These are phyloP conservation scores for Agrotis exclamationis DNA, from an alignment of 2,888 invertebrate genomes.

Conservation along the genomic window DNA sequence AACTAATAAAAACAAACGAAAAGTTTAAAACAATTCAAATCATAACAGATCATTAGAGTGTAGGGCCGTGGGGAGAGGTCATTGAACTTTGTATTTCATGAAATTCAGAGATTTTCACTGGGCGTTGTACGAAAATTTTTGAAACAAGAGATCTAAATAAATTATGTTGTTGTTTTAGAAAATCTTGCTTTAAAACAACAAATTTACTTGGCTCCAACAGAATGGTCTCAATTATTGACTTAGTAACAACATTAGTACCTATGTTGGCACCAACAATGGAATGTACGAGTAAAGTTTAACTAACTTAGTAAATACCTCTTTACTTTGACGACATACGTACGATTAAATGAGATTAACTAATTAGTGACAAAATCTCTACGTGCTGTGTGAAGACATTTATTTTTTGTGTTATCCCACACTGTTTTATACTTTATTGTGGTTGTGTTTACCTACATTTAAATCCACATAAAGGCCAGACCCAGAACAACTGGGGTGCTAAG, in stretches of 20 bases:
- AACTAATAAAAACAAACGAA: conserved; percentile 28
- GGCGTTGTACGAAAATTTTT: conserved; percentile 10
- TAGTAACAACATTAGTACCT: neutral
- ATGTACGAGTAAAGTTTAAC: no score
- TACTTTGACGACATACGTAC: neutral
- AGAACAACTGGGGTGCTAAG: no score
- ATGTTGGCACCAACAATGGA: no score
- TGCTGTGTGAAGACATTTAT: no score
- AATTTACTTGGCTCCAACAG: neutral
- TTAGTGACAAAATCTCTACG: no score
- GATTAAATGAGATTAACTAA: no score
- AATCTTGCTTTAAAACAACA: conserved; percentile 5
- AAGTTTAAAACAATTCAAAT: conserved; percentile 47
- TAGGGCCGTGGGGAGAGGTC: conserved; percentile 52
- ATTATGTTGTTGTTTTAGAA: conserved; percentile 41
- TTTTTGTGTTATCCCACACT: no score
- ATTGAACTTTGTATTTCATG: conserved; percentile 56
- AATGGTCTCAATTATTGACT: neutral
- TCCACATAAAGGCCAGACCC: no score
- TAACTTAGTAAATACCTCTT: neutral
- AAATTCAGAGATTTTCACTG: conserved; percentile 48
- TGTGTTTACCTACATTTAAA: no score
- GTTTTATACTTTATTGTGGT: no score
- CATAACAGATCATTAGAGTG: conserved; percentile 52
- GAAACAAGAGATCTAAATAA: conserved; percentile 29